Evolutionary conservation across 2,113 vertebrate species (phyloP), one percentile per base, ranked within the genome.

Genomic region (Ptilonorhynchus violaceus): DNA sequence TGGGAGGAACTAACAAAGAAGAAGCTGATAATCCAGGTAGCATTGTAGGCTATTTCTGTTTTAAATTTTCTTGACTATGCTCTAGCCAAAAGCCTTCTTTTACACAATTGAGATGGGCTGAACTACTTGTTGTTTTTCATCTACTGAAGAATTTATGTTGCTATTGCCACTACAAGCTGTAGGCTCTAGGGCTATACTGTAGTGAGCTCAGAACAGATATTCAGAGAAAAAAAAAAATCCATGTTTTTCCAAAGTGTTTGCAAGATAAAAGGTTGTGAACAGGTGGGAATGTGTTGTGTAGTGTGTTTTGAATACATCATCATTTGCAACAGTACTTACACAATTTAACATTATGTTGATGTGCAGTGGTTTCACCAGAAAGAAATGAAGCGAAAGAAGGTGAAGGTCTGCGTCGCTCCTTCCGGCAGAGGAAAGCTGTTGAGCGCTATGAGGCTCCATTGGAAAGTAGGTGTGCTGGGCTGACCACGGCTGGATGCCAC

Each of bases 371-470:
- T 68, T 98, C 97, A 35, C 98, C 98, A 95, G 98, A 97, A 96
- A 95, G 98, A 37, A 99, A 86, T 19, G 98, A 99, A 27, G 98
- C 98, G 39, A 98, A 98, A 35, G 98, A 99, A 59, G 98, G 98
- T 17, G 97, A 98, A n/a, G 99, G 95, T 44, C 98, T 98, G 85
- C 98, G 99, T 44, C 99, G 99, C 12, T 98, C 99, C 63, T 98
- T 99, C 44, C 97, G 99, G 82, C 98, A 99, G 93, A 98, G 99
- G 66, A 99, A 99, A 97, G 94, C 98, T 17, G 97, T 98, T 50
- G 98, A 99, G 69, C 98, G 97, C 87, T 99, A 99, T 90, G 98
- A 99, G 82, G 98, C 99, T 28, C 98, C 99, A 4, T 30, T 98
- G 85, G 98, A 98, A 81, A 76, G 88, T 89, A 83, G 46, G 88